Evolutionary conservation across 2,888 invertebrate genomes (phyloP), one percentile per base, ranked within the genome.

Genomic region (Ochropleura plecta): DNA sequence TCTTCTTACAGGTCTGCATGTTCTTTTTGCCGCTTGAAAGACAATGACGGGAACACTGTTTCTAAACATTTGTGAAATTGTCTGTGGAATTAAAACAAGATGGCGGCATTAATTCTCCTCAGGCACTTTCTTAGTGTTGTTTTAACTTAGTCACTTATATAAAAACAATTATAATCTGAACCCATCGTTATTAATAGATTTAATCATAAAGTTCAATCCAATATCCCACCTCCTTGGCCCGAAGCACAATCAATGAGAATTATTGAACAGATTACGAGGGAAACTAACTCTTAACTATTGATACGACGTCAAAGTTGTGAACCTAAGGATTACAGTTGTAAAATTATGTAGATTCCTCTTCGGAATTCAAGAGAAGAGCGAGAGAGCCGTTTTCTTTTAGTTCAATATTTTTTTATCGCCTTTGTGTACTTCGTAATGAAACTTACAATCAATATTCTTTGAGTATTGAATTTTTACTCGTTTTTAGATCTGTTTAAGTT

Each of bases 281-380:
- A 80, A 83, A 88, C 82, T 87, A 86, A 80, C 73, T 76, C 77
- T 86, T 84, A 89, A 89, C 84, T 84, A 88, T 87, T 83, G 85
- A 86, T 88, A 85, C 75, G 81, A 81, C 71, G 70, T 73, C 71
- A 55, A 88, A 91, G 87, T 90, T 89, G 88, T 87, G 88, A 90
- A 77, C 86, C 71, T 67, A n/a, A 53, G 86, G 89, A 90, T 91
- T 88, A 91, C 84, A 83, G 84, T 90, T 87, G 88, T 88, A 88
- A 88, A 90, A 91, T 90, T 91, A 91, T 91, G 91, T 81, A 89
- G 88, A 91, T 83, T 85, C 78, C 68, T 60, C 60, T 18, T 69
- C 57, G 57, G 73, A 76, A 78, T 81, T 80, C 80, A 72, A 70
- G 62, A 71, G 51, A 30, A 30, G 42, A 57, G 63, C 55, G 20